Conservation (phyloP, 2,113 vertebrate genomes). For the Myotis lucifugus region DNA sequence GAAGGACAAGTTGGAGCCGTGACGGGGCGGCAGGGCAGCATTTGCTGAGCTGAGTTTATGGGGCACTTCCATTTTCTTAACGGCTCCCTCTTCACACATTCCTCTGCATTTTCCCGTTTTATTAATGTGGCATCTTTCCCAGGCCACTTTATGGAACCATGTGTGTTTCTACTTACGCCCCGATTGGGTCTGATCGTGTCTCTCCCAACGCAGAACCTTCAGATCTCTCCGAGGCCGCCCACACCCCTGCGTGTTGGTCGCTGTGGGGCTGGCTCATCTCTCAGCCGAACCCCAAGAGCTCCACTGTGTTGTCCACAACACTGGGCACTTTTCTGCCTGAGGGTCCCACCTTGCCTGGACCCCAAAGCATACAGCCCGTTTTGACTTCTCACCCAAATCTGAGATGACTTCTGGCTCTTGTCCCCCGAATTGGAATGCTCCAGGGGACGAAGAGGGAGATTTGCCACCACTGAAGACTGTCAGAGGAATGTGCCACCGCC, state of each 20-base stretch:
- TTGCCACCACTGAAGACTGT: constrained; percentile 54
- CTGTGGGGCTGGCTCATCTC: neutral
- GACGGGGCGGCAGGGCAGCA: neutral
- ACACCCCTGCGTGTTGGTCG: accelerated
- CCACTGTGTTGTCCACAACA: neutral
- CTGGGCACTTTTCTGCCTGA: neutral
- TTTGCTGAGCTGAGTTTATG: constrained; percentile 66
- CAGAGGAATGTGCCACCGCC: constrained; percentile 30
- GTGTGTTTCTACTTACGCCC: constrained; percentile 80
- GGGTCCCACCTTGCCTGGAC: neutral
- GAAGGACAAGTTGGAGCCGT: constrained; percentile 53
- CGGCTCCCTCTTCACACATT: constrained; percentile 79
- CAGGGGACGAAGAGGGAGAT: constrained; percentile 44
- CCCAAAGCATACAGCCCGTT: neutral
- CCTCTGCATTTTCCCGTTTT: constrained; percentile 82
- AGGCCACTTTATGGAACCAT: constrained; percentile 76
- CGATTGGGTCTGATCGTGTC: constrained; percentile 62
- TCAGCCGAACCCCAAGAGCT: neutral
- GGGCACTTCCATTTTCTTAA: constrained; percentile 76
- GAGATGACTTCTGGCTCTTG: constrained; percentile 58
- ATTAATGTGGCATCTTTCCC: constrained; percentile 83
- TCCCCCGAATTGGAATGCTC: neutral
- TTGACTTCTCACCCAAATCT: constrained; percentile 40
- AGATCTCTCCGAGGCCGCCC: constrained; percentile 52
- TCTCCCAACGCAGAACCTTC: constrained; percentile 51